Conservation (phyloP, 2,113 vertebrate species). For the Anser brachyrhynchus region DNA sequence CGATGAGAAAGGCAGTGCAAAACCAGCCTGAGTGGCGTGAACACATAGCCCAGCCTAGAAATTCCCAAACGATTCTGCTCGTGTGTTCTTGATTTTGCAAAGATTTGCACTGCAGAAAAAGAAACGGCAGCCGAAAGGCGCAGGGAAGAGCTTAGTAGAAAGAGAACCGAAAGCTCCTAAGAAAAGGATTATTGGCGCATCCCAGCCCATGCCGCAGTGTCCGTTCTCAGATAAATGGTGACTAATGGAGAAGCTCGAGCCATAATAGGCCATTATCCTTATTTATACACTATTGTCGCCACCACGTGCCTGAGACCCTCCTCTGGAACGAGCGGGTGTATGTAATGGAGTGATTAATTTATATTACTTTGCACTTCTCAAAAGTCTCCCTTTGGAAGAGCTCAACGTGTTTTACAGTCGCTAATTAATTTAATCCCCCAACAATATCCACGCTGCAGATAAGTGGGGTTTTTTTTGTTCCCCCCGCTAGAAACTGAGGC, state of each 20-base stretch:
- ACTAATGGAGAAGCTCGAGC: neutral
- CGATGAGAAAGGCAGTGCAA: neutral
- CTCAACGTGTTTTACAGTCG: constrained; percentile 28
- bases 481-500: neutral
- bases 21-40: constrained; percentile 7
- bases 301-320: neutral
- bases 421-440: constrained; percentile 22
- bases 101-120: neutral
- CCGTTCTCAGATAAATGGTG: neutral
- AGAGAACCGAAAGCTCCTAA: neutral
- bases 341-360: constrained; percentile 53
- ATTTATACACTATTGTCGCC: neutral
- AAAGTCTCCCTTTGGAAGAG: constrained; percentile 51
- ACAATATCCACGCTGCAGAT: neutral
- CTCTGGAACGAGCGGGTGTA: constrained; percentile 10
- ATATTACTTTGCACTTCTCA: constrained; percentile 45
- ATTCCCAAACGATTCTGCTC: neutral
- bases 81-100: neutral
- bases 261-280: constrained; percentile 30
- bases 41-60: neutral
- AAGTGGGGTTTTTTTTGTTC: neutral
- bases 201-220: neutral
- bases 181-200: neutral
- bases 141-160: neutral
- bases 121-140: neutral